Evolutionary conservation across 2,113 vertebrate species (phyloP).

Genomic region (Xenus cinereus): DNA sequence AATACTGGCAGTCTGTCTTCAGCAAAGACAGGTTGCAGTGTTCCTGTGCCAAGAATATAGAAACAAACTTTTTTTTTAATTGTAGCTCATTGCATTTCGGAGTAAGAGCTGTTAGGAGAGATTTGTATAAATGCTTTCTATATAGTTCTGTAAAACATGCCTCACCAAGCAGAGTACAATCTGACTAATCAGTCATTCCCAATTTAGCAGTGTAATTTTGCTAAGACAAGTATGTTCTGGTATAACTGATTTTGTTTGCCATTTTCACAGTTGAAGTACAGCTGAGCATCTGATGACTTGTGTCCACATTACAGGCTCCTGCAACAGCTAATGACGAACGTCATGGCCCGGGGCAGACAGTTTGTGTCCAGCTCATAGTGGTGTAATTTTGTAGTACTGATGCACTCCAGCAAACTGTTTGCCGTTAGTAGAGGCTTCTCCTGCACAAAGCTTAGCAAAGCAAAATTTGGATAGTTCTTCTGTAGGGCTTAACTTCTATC

Average conservation of each 20-base stretch:
- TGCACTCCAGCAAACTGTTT: not conserved
- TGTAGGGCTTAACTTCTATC: not conserved
- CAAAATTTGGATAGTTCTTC: not conserved
- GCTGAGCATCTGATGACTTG: not conserved
- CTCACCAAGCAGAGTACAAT: not conserved
- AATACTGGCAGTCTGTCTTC: not conserved
- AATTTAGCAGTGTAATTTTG: not conserved
- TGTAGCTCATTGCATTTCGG: not conserved
- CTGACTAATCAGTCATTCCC: not conserved
- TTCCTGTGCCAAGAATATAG: not conserved
- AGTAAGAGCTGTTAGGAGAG: not conserved
- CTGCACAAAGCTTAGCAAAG: not conserved
- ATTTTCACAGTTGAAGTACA: not conserved
- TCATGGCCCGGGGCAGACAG: not conserved
- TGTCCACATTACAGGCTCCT: not conserved
- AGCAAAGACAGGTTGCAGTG: not conserved
- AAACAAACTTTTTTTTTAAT: not conserved
- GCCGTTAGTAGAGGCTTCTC: not conserved
- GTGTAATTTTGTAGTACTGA: not conserved
- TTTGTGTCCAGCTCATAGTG: not conserved
- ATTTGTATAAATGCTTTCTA: not conserved
- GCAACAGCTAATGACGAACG: not conserved
- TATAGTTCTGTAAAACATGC: not conserved
- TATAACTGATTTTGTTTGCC: not conserved
- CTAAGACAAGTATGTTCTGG: not conserved